A percentile compares a stretch with the other conserved stretches of the same genome.
phyloP scores from a whole-genome alignment of 2,113 vertebrate genomes.

The Parus major region DNA sequence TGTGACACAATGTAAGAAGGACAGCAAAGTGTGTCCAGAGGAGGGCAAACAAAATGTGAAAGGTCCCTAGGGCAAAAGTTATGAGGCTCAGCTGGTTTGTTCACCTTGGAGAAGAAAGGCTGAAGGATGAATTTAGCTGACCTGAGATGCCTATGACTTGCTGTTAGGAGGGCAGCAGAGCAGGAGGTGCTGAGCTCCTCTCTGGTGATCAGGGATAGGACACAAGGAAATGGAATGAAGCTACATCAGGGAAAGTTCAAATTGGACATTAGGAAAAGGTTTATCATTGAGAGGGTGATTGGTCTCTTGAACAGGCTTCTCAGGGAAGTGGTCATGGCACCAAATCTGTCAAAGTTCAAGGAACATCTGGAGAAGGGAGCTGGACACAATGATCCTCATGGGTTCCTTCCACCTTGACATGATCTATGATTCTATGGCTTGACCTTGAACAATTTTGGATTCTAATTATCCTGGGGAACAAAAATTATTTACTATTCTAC shows the following conservation, averaged over 20 bases:
- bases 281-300: not conserved
- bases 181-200: not conserved
- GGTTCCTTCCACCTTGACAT: not conserved
- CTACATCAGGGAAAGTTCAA: not conserved
- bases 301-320: not conserved
- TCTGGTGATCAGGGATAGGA: not conserved
- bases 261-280: not conserved
- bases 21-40: not conserved
- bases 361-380: not conserved
- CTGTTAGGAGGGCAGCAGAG: fast-evolving
- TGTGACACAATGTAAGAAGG: not conserved
- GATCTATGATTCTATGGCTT: not conserved
- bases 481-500: not conserved
- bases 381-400: not conserved
- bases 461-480: not conserved
- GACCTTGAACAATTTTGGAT: not conserved
- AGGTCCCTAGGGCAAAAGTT: not conserved
- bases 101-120: not conserved
- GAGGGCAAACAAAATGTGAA: not conserved
- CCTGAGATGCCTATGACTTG: not conserved
- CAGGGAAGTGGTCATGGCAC: not conserved
- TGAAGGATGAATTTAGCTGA: fast-evolving
- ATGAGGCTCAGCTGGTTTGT: not conserved
- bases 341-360: not conserved
- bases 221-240: not conserved